These are phyloP conservation scores for Penaeus vannamei DNA, from an alignment of 1,140 invertebrate species.

Conservation along the genomic window DNA sequence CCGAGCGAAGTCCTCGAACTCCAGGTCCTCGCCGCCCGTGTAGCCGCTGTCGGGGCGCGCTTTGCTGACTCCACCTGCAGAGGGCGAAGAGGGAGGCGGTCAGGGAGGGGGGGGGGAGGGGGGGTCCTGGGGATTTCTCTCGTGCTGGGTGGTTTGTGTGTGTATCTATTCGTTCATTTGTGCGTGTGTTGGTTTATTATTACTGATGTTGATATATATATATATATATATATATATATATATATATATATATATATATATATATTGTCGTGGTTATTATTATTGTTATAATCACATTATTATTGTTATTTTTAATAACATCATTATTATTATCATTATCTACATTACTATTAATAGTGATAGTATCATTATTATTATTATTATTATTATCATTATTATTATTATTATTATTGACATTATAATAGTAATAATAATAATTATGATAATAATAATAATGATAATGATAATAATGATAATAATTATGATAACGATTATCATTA, in stretches of 20 bases:
- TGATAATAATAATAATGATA: neutral
- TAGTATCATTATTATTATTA: neutral
- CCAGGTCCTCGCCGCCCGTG: constrained; percentile 47
- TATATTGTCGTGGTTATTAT: too few species aligned
- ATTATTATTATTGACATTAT: neutral
- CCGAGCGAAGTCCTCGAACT: constrained; percentile 89
- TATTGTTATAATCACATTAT: too few species aligned
- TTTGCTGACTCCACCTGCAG: constrained; percentile 39
- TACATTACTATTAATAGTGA: neutral
- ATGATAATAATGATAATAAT: neutral
- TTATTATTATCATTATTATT: neutral
- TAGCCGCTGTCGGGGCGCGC: constrained; percentile 41
- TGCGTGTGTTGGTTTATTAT: too few species aligned
- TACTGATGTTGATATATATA: too few species aligned
- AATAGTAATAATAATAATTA: neutral
- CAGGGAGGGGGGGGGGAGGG: too few species aligned
- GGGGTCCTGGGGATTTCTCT: too few species aligned
- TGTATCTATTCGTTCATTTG: too few species aligned
- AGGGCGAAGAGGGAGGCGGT: neutral
- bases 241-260: too few species aligned
- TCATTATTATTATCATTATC: neutral
- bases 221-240: too few species aligned
- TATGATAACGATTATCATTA: neutral
- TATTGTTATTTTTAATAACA: neutral
- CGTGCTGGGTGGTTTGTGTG: too few species aligned